Base-by-base conservation (phyloP, 2,113 vertebrate species). In the Entomyzon cyanotis region DNA sequence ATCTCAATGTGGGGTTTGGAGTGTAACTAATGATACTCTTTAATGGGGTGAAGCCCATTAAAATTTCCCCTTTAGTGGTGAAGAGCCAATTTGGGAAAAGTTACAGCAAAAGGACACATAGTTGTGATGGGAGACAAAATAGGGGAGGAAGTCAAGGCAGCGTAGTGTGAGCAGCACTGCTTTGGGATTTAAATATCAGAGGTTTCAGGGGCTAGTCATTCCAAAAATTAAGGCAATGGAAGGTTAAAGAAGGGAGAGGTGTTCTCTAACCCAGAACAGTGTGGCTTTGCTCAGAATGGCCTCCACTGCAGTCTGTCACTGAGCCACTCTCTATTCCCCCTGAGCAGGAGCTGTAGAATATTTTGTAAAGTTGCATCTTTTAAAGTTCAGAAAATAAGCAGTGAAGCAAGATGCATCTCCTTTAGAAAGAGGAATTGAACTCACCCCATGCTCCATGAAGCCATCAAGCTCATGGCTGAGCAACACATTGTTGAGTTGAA, bases 311-410 rank as follows among this genome's bases (percentile, higher is more conserved):
- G 33, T 30, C 63, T 70, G 90, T 58, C 55, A 39, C 27, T 67
- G 60, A 89, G 46, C 12, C 41, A 50, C 47, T 87, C 75, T 21
- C 69, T 85, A 47, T 82, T 93, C 59, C 88, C 27, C n/a, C 27
- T 0, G 5, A 89, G 73, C 41, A 91, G 44, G 25, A 85, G 49
- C 69, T 53, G 62, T 35, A 58, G 87, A 93, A 56, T 90, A 88
- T 74, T 96, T 93, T 84, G 60, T 81, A 60, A 91, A 94, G 78
- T 64, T 87, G 87, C 46, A 69, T 73, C 58, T 87, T 87, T 94
- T 79, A 85, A 90, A 95, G 87, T 88, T 87, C 87, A 94, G 71
- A 88, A 85, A 93, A 88, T 50, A 96, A 90, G 52, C 87, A 90
- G 68, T 90, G 94, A 93, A 94, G 84, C 67, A 93, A 94, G 87